A percentile compares a stretch with the other conserved stretches of the same genome.
These are phyloP conservation scores for Sakesphorus luctuosus DNA, from an alignment of 2,113 vertebrate species.

Conservation along the genomic window DNA sequence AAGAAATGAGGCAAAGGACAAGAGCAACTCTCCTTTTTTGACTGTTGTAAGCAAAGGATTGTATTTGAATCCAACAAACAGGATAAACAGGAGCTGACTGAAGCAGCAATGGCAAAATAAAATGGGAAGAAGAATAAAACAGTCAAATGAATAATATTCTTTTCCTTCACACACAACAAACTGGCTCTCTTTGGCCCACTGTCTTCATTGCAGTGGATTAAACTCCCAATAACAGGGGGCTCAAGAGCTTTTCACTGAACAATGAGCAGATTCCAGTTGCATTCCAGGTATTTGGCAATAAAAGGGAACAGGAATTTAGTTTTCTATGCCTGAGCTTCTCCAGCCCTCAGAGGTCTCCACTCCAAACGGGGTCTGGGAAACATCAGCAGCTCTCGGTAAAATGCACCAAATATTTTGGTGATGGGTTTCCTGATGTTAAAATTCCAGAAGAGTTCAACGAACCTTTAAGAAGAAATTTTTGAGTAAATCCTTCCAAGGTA, in stretches of 20 bases:
- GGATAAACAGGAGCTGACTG: constrained; percentile 37
- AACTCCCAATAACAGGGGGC: neutral
- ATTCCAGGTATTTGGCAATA: neutral
- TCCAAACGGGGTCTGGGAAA: neutral
- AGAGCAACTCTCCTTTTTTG: constrained; percentile 3
- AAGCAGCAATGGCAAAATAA: constrained; percentile 10
- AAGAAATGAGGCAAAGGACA: constrained; percentile 5
- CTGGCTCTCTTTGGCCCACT: neutral
- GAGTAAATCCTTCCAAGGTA: neutral
- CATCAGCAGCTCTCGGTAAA: neutral
- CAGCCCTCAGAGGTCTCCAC: neutral
- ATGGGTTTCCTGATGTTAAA: neutral
- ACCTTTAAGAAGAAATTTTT: neutral
- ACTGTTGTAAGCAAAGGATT: neutral
- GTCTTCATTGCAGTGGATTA: neutral
- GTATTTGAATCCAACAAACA: neutral
- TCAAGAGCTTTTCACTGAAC: neutral
- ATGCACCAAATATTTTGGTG: neutral
- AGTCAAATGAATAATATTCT: neutral
- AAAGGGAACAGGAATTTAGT: neutral
- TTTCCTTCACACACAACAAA: neutral
- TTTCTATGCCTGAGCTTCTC: neutral
- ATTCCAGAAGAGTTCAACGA: neutral
- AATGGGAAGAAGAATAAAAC: neutral
- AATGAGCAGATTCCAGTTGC: neutral